Base-by-base conservation (phyloP, 2,113 vertebrate genomes). In the Phasianus colchicus region DNA sequence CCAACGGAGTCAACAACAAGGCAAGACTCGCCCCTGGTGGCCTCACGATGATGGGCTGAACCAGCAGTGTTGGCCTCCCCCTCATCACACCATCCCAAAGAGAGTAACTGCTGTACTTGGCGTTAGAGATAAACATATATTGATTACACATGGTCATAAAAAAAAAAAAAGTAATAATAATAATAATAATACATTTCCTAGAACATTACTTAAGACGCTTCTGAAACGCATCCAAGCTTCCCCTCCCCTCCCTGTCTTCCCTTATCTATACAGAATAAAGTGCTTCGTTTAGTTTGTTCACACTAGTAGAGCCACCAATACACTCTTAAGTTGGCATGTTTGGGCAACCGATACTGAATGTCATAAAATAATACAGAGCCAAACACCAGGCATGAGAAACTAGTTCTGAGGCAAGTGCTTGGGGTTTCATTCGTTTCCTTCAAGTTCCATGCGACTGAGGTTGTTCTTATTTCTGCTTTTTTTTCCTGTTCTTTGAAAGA, bases 261-360 rank as follows among this genome's bases (percentile, higher is more conserved):
- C 96, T 93, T 89, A 67, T 95, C 97, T 96, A 95, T 98, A 97
- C 96, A 98, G 97, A 98, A 98, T 98, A 98, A 98, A 98, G 98
- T 98, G 98, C 98, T 98, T 98, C 48, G 1, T 98, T 98, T 97
- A 96, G 96, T 97, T 97, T 96, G 97, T 97, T 97, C 97, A 97
- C 96, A 95, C 96, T 95, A 92, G 92, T 84, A 96, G 94, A 97
- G 92, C 92, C 94, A 94, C 93, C 36, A 7, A 90, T 83, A 89
- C 89, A 91, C 86, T 96, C 94, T 73, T 85, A 76, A 90, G 90
- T 93, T 72, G 92, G 91, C 89, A 47, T 86, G 84, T 90, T 38
- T 85, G 93, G 96, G 89, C 92, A 90, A 90, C 83, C 1, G 30
- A 91, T 87, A 85, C 72, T 42, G 79, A 96, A 90, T 47, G 87